A percentile compares a stretch with the other conserved stretches of the same genome.
phyloP scores from a whole-genome alignment of 1,140 invertebrate species.

The Anagrus nilaparvatae region DNA sequence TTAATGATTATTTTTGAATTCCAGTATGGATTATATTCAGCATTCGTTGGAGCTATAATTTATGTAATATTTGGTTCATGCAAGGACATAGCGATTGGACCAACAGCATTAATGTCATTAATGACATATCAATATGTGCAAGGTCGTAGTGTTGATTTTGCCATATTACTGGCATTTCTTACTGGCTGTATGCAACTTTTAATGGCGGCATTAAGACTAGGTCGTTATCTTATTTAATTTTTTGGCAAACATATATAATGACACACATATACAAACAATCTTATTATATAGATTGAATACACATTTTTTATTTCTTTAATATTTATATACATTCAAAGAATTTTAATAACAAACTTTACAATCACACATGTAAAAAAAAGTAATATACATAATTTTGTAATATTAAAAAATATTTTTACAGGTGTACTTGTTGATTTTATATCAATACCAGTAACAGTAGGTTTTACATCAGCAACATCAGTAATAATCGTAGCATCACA shows the following conservation, averaged over 20 bases:
- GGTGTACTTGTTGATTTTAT: slow-evolving; percentile 93
- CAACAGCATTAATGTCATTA: slow-evolving; percentile 71
- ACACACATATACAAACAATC: too few relatives aligned
- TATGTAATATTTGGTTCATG: slow-evolving; percentile 83
- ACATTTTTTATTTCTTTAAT: slow-evolving; percentile 5
- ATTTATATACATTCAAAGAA: too few relatives aligned
- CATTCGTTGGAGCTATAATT: slow-evolving; percentile 86
- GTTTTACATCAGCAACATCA: slow-evolving; percentile 88
- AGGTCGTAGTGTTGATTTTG: slow-evolving; percentile 62
- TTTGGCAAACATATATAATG: too few relatives aligned
- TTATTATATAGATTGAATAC: too few relatives aligned
- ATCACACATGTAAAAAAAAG: too few relatives aligned
- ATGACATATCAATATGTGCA: slow-evolving; percentile 69
- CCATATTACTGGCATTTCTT: slow-evolving; percentile 73
- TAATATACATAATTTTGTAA: too few relatives aligned
- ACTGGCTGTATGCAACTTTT: slow-evolving; percentile 71
- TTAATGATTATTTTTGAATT: slow-evolving; percentile 30
- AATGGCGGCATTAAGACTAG: slow-evolving; percentile 75
- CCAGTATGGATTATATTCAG: slow-evolving; percentile 83
- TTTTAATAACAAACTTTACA: too few relatives aligned
- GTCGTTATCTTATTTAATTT: too few relatives aligned
- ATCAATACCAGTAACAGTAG: slow-evolving; percentile 84
- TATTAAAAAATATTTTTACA: slow-evolving; percentile 45
- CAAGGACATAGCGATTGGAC: slow-evolving; percentile 83
- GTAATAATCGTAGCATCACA: slow-evolving; percentile 85